Base-by-base conservation (phyloP, 2,113 vertebrate species). In the Nothobranchius furzeri region DNA sequence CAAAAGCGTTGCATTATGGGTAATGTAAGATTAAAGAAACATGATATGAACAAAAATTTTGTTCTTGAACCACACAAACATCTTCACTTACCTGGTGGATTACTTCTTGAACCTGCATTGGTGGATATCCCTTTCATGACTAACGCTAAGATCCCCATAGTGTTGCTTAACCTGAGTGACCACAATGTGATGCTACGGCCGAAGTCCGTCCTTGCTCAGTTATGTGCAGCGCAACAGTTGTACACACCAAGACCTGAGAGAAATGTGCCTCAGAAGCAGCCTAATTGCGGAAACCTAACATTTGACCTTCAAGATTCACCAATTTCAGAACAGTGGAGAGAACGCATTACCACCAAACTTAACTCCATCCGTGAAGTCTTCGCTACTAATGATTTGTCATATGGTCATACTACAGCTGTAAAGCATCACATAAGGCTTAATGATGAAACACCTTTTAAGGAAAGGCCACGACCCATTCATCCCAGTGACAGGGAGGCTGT, bases 321-420 rank as follows among this genome's bases (percentile, higher is more conserved):
- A 12, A 45, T 45, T 45, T 11, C 43, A 12, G 43, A 45, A 11
- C 5, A 56, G 1, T 61, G 49, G 40, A 63, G 49, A n/a, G 42
- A 25, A 1, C 25, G 43, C 1, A 62, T 70, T 4, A 11, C 13
- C 12, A 14, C 9, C 11, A 62, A 63, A 43, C 51, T 71, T 0
- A 53, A 10, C 1, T 71, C 51, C 2, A 56, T 71, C 4, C 7
- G 30, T 40, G 60, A 71, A 12, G 60, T 71, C 13, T 71, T 71
- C 56, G 60, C 60, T n/a, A 1, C 9, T 0, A 60, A 70, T 25
- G 51, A 57, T 1, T 3, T 60, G 2, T 63, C 68, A 12, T 37
- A 49, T 30, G 51, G 52, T 25, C 68, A 56, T 13, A 71, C 68
- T 2, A 49, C 25, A 12, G 30, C 45, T 11, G 68, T 71, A 6